Percentiles rank a stretch among this genome's conserved stretches.
These are phyloP conservation scores for Nomada flava DNA, from an alignment of 2,888 invertebrate genomes.

Conservation along the genomic window DNA sequence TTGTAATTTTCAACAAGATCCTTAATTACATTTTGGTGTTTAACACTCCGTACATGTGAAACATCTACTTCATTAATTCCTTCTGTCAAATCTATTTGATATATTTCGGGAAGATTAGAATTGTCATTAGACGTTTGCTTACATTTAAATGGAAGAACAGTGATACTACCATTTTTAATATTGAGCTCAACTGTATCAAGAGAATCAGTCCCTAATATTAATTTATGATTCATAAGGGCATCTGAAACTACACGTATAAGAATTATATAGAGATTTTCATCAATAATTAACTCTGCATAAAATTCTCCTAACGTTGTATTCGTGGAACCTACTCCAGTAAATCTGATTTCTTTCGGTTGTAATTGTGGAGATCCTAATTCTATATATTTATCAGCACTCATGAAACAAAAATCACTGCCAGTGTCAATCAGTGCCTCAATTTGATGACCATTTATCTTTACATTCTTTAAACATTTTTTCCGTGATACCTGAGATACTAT, in stretches of 20 bases:
- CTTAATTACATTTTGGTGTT: not conserved
- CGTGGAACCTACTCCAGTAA: constrained; percentile 12
- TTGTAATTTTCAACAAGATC: constrained; percentile 24
- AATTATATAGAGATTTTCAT: not conserved
- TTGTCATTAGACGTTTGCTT: not conserved
- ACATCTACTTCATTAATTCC: constrained; percentile 4
- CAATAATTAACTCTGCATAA: not conserved
- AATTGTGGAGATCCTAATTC: constrained; percentile 42
- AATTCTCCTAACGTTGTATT: not conserved
- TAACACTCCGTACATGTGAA: not conserved
- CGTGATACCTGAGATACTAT: not conserved
- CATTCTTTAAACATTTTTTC: constrained; percentile 1
- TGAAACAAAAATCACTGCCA: constrained; percentile 38
- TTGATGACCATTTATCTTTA: constrained; percentile 8
- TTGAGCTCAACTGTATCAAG: not conserved
- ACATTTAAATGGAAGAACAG: no score
- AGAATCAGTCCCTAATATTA: not conserved
- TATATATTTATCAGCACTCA: constrained; percentile 38
- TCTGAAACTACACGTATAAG: not conserved
- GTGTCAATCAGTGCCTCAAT: constrained; percentile 18
- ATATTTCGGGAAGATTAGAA: not conserved
- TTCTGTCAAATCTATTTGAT: not conserved
- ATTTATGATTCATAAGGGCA: not conserved
- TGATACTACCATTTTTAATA: not conserved
- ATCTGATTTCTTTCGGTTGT: constrained; percentile 9